phyloP scores from a whole-genome alignment of 2,888 invertebrate species.

The Brenthis daphne region DNA sequence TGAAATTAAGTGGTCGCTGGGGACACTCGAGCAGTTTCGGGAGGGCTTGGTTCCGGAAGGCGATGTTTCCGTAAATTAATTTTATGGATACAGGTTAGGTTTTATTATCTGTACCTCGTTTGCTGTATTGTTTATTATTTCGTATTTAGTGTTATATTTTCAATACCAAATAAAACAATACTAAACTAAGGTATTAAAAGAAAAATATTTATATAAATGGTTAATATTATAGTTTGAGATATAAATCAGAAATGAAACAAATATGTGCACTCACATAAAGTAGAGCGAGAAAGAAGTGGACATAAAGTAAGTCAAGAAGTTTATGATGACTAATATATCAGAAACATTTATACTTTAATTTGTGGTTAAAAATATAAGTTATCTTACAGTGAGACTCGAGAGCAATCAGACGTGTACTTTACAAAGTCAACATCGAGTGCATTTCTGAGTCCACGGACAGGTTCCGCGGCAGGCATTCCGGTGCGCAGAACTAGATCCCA shows the following conservation, averaged over 20 bases:
- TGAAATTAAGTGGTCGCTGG: slow-evolving; percentile 68
- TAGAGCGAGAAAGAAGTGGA: neutral
- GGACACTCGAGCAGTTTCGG: slow-evolving; percentile 56
- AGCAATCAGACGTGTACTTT: slow-evolving; percentile 66
- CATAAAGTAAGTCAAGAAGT: slow-evolving; percentile 26
- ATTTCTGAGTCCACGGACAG: slow-evolving; percentile 64
- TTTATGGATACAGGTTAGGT: slow-evolving; percentile 42
- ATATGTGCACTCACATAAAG: neutral
- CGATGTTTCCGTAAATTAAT: slow-evolving; percentile 48
- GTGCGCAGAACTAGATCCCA: slow-evolving; percentile 45
- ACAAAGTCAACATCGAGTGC: slow-evolving; percentile 64
- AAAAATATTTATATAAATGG: no score
- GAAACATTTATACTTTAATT: slow-evolving; percentile 27
- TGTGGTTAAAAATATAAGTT: slow-evolving; percentile 25
- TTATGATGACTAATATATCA: slow-evolving; percentile 31
- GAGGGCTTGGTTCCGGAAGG: slow-evolving; percentile 46
- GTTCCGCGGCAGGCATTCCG: slow-evolving; percentile 73
- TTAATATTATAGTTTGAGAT: no score
- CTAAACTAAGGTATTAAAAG: no score
- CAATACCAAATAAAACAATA: no score
- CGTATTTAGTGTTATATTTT: neutral
- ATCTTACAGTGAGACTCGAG: slow-evolving; percentile 33
- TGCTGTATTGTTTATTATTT: slow-evolving; percentile 11
- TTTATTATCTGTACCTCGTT: slow-evolving; percentile 32
- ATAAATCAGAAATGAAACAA: neutral